phyloP scores from a whole-genome alignment of 2,797 vertebrate species.

The Oreochromis mossambicus region DNA sequence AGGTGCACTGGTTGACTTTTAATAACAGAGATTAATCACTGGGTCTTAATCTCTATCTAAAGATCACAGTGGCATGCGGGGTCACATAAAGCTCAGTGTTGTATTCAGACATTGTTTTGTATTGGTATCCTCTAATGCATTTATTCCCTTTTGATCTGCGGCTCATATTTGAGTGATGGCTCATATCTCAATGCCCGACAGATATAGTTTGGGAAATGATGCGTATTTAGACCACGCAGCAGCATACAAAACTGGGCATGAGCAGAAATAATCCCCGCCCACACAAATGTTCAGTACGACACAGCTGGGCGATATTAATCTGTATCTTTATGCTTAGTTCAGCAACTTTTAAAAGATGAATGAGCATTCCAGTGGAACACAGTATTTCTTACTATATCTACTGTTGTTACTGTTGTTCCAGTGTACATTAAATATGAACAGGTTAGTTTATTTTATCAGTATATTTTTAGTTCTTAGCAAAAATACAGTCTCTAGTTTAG shows the following conservation, averaged over 20 bases:
- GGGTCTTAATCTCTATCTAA: constrained; percentile 37
- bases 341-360: neutral
- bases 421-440: neutral
- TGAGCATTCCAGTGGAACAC: neutral
- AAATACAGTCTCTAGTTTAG: neutral
- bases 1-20: constrained; percentile 24
- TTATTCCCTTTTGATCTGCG: constrained; percentile 42
- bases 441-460: neutral
- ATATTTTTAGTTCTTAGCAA: neutral
- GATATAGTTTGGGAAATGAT: constrained; percentile 28
- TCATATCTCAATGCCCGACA: constrained; percentile 23
- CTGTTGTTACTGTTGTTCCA: neutral
- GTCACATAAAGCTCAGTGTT: constrained; percentile 16
- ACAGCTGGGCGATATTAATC: neutral
- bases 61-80: constrained; percentile 15
- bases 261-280: neutral
- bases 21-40: constrained; percentile 47
- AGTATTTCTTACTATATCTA: neutral
- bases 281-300: neutral
- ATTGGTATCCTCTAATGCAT: constrained; percentile 12
- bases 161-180: constrained; percentile 31
- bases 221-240: neutral
- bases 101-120: constrained; percentile 6
- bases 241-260: neutral
- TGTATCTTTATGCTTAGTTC: neutral